Conservation (phyloP, 2,113 vertebrate genomes). For the Crotophaga sulcirostris region DNA sequence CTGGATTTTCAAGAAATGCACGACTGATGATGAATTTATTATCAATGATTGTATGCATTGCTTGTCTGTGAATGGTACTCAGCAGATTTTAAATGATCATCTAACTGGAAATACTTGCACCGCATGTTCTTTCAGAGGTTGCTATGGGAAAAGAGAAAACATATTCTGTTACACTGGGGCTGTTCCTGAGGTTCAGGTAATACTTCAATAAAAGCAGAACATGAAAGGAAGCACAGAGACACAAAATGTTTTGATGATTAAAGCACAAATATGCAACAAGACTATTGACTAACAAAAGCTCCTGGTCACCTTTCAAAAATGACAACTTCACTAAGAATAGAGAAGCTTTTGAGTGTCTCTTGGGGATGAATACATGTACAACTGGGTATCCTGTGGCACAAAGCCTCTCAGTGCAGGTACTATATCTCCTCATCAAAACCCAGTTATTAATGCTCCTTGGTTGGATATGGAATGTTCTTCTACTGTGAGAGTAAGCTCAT, state of each 20-base stretch:
- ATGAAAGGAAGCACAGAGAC: neutral
- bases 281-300: neutral
- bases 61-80: neutral
- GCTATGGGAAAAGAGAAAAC: neutral
- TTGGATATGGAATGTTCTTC: neutral
- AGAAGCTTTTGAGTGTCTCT: neutral
- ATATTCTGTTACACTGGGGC: neutral
- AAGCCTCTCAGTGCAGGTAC: neutral
- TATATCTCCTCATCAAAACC: neutral
- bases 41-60: accelerated
- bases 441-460: neutral
- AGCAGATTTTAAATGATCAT: neutral
- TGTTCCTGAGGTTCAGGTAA: neutral
- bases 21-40: neutral
- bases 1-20: neutral
- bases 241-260: neutral
- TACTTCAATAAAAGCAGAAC: neutral
- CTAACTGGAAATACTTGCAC: neutral
- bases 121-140: neutral
- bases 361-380: accelerated
- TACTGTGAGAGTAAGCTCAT: neutral
- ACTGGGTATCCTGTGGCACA: too few relatives aligned
- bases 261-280: neutral
- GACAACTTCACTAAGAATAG: accelerated
- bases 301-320: neutral